phyloP scores from a whole-genome alignment of 1,140 invertebrate species.

The Papilio glaucus region DNA sequence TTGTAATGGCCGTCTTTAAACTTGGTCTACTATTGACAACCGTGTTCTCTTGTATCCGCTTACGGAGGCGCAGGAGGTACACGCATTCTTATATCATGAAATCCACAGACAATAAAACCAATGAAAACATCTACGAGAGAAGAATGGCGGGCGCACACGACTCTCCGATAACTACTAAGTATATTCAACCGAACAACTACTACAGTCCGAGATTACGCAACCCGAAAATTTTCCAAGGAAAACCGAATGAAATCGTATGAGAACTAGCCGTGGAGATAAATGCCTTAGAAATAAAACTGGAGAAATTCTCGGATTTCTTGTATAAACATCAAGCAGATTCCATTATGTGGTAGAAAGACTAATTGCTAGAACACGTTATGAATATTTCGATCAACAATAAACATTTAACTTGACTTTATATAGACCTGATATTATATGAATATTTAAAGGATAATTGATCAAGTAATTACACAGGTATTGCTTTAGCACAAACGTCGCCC shows the following conservation, averaged over 20 bases:
- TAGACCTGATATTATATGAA: too few species aligned
- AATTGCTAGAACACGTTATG: neutral
- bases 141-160: conserved; percentile 62
- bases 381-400: neutral
- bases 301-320: conserved; percentile 79
- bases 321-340: conserved; percentile 81
- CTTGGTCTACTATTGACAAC: conserved; percentile 87
- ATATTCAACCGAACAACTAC: conserved; percentile 80
- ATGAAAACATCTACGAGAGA: conserved; percentile 77
- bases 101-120: conserved; percentile 63
- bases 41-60: conserved; percentile 87
- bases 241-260: conserved; percentile 82
- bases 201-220: conserved; percentile 79
- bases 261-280: conserved; percentile 83
- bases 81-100: conserved; percentile 70
- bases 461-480: too few species aligned
- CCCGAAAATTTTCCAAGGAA: conserved; percentile 75
- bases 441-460: too few species aligned
- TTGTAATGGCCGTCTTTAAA: conserved; percentile 88
- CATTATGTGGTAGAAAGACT: conserved; percentile 74
- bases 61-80: conserved; percentile 69
- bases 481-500: too few species aligned
- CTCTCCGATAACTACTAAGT: conserved; percentile 74
- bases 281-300: conserved; percentile 80
- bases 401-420: neutral